Evolutionary conservation across 2,888 invertebrate genomes (phyloP), one percentile per base, ranked within the genome.

Genomic region (Eupithecia subfuscata): DNA sequence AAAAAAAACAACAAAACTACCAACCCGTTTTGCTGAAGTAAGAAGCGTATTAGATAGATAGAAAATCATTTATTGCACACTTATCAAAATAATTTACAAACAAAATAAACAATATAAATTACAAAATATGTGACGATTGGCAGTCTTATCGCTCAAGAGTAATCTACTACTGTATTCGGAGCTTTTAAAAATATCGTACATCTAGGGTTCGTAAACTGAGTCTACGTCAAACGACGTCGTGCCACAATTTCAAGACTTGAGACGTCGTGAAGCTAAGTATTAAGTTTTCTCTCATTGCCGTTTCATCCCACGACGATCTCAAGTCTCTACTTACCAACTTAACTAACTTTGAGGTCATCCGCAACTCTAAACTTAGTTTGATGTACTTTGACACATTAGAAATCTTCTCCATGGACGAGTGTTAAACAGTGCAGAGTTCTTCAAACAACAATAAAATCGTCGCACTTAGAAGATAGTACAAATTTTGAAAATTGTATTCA

Each of bases 261-360:
- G 48, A 60, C 60, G 67, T 74, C 70, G 60, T 67, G 45, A 63
- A 71, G n/a, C 25, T n/a, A 60, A 71, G 75, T 69, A 68, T 64
- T 68, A 71, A 75, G 71, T 75, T 75, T 9, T 16, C 34, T 68
- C 52, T n/a, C 22, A 56, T 11, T 22, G n/a, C n/a, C 4, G 63
- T 63, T 48, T 63, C 30, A 71, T 43, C 64, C 43, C 52, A 56
- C 8, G 56, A 56, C 22, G n/a, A 48, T 25, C 34, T 71, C 71
- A 37, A 18, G 64, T 64, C 16, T 64, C 64, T 60, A 60, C 60
- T 30, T 63, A 64, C 16, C 18, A 64, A 60, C 60, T 37, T 18
- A n/a, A 37, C 52, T n/a, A 70, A 70, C 70, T 74, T 71, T 45
- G 30, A 67, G 65, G 65, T 73, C 69, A 73, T 63, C 69, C 34